These are phyloP conservation scores for Heliothis virescens DNA, from an alignment of 1,140 invertebrate genomes.

Conservation along the genomic window DNA sequence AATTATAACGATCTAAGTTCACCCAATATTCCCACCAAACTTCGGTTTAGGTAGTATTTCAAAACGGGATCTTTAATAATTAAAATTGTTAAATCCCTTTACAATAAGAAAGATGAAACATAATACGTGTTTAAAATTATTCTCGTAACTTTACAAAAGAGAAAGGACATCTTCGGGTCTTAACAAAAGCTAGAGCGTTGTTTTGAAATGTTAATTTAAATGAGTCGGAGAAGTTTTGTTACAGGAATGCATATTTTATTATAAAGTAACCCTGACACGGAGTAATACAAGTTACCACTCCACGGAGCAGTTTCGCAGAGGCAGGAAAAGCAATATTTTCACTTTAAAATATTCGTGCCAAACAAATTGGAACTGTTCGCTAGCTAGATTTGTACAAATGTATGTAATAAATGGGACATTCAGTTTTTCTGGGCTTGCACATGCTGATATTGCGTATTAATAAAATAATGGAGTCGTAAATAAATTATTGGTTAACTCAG, in stretches of 20 bases:
- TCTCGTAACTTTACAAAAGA: background rate
- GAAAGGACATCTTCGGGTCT: background rate
- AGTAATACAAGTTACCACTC: slow-evolving; percentile 12
- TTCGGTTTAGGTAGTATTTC: background rate
- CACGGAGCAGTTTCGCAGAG: background rate
- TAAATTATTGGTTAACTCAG: background rate
- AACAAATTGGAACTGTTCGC: slow-evolving; percentile 4
- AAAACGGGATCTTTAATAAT: background rate
- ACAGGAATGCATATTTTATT: slow-evolving; percentile 15
- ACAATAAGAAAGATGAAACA: slow-evolving; percentile 1
- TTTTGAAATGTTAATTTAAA: slow-evolving; percentile 26
- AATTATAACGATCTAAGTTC: background rate
- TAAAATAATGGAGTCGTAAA: background rate
- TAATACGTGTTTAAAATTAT: slow-evolving; percentile 5
- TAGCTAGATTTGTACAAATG: slow-evolving; percentile 3
- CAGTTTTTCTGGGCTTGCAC: background rate
- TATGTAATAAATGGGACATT: background rate
- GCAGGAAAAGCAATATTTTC: background rate
- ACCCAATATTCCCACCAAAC: background rate
- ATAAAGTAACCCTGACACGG: background rate
- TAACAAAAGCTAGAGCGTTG: background rate
- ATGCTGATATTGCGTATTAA: background rate
- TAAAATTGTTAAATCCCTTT: background rate
- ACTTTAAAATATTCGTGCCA: background rate
- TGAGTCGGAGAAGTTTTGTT: slow-evolving; percentile 10